Evolutionary conservation across 2,113 vertebrate species (phyloP).

Genomic region (Mystacornis crossleyi): DNA sequence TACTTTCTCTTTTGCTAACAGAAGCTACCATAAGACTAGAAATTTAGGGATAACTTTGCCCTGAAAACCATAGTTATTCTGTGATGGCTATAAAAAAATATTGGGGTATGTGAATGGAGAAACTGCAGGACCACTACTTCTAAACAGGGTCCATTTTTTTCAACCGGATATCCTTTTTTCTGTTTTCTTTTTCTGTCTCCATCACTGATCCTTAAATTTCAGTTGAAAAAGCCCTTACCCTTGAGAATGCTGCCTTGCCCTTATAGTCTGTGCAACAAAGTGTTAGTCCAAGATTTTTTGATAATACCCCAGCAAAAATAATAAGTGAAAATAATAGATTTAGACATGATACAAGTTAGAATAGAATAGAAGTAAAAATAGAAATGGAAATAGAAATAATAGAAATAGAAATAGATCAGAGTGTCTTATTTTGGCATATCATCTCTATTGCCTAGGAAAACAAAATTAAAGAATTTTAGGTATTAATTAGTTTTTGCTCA

Average conservation of each 20-base stretch:
- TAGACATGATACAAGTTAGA: background rate
- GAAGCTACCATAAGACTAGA: background rate
- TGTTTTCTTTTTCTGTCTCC: background rate
- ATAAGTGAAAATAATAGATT: background rate
- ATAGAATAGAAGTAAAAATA: background rate
- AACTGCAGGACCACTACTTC: background rate
- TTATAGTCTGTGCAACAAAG: background rate
- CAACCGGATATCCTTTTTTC: background rate
- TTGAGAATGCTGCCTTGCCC: background rate
- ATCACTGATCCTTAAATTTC: background rate
- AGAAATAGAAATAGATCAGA: background rate
- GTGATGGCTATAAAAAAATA: background rate
- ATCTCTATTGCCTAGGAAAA: background rate
- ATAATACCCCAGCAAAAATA: background rate
- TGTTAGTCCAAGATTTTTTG: background rate
- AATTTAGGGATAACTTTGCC: background rate
- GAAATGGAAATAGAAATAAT: background rate
- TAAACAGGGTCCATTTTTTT: background rate
- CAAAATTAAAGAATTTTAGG: background rate
- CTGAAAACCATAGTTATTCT: background rate
- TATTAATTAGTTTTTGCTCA: background rate
- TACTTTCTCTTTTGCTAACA: background rate
- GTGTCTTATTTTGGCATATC: background rate
- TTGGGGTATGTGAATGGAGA: background rate
- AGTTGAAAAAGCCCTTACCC: background rate